phyloP scores from a whole-genome alignment of 2,113 vertebrate genomes.

The Gymnocephalus cernua region DNA sequence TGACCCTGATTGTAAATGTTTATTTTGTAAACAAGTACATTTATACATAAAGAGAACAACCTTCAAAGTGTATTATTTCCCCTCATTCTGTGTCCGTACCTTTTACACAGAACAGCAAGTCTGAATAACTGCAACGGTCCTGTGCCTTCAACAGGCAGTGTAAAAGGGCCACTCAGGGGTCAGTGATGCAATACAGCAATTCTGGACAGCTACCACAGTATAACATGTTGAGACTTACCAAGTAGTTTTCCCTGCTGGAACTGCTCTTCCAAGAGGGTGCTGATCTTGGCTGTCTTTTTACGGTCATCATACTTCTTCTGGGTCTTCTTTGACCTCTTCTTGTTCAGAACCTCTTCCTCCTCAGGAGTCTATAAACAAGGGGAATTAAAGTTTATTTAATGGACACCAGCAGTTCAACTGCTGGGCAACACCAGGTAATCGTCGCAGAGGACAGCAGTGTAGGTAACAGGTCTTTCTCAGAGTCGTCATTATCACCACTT shows the following conservation, averaged over 20 bases:
- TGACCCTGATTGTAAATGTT: not conserved
- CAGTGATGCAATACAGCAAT: too few species aligned
- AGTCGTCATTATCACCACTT: conserved; percentile 84
- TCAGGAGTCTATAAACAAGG: conserved; percentile 89
- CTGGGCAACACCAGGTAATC: not conserved
- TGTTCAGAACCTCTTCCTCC: conserved; percentile 97
- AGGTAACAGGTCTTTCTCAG: conserved; percentile 86
- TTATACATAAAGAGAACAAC: too few species aligned
- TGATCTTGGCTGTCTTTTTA: conserved; percentile 95
- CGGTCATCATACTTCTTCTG: conserved; percentile 97
- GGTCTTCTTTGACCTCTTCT: conserved; percentile 98
- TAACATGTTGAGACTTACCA: conserved; percentile 82
- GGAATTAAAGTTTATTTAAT: not conserved
- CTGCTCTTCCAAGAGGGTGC: conserved; percentile 94
- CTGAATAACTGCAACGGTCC: too few species aligned
- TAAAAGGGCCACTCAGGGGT: too few species aligned
- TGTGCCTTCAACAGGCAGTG: too few species aligned
- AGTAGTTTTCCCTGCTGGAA: conserved; percentile 98
- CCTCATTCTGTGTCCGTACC: too few species aligned
- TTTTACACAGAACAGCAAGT: too few species aligned
- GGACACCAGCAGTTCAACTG: not conserved
- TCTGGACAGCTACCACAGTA: not conserved
- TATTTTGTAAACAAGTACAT: too few species aligned
- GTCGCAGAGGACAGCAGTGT: too few species aligned
- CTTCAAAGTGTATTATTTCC: too few species aligned